A percentile compares a stretch with the other conserved stretches of the same genome.
phyloP scores from a whole-genome alignment of 2,113 vertebrate genomes.

The Bos javanicus region DNA sequence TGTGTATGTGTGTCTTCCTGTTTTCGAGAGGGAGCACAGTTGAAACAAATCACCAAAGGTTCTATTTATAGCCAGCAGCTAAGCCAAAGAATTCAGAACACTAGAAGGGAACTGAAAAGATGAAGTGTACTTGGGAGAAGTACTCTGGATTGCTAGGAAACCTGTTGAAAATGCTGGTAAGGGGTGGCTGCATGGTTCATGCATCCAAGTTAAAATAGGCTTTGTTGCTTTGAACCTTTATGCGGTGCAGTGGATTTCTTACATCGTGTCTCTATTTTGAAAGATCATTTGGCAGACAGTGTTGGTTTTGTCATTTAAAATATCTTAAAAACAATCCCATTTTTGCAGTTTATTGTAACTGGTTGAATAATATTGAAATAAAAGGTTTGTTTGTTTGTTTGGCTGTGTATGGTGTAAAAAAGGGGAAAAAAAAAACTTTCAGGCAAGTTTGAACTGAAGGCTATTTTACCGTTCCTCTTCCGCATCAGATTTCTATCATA shows the following conservation, averaged over 20 bases:
- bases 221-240: background rate
- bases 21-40: background rate
- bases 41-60: constrained; percentile 45
- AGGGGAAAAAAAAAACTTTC: background rate
- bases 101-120: constrained; percentile 53
- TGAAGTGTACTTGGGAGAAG: constrained; percentile 42
- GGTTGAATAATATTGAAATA: background rate
- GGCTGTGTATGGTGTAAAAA: background rate
- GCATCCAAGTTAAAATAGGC: constrained; percentile 27
- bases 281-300: constrained; percentile 38
- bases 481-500: background rate
- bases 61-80: constrained; percentile 49
- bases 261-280: background rate
- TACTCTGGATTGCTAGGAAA: constrained; percentile 43
- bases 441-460: background rate
- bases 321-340: background rate
- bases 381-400: background rate
- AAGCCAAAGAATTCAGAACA: constrained; percentile 58
- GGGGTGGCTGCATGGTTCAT: constrained; percentile 35
- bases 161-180: constrained; percentile 33
- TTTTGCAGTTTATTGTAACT: background rate
- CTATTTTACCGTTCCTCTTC: background rate
- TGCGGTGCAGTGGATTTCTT: background rate
- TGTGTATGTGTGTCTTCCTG: constrained; percentile 27
- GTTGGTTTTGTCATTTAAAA: constrained; percentile 34